Evolutionary conservation across 2,888 invertebrate species (phyloP), one percentile per base, ranked within the genome.

Genomic region (Listrodromus nycthemerus): DNA sequence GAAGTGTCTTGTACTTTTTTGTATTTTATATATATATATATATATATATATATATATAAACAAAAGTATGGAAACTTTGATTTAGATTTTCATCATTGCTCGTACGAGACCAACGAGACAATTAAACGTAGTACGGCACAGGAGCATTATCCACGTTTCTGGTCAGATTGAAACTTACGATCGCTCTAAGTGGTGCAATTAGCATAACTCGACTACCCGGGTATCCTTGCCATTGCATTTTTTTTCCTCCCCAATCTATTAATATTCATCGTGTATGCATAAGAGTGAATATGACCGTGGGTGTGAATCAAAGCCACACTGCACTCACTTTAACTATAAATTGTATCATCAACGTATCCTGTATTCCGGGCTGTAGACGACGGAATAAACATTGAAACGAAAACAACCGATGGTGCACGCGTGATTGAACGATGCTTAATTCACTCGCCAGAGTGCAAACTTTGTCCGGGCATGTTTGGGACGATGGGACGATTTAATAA

Each of bases 211-310:
- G 41, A 33, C 52, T 33, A 52, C 67, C 48, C 73, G 45, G 41
- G 24, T 83, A 70, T 75, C 80, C 80, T 80, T 80, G 76, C 67
- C 33, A 50, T 61, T 66, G 2, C 45, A 30, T 50, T 37, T 55
- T 37, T 55, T 37, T 58, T 13, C 65, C 13, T n/a, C 10, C 69
- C 10, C n/a, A 58, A 80, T 48, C 55, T 41, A 30, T 65, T 63
- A 24, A n/a, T 16, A 30, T 73, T 50, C 30, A 37, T 65, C 16
- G 69, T 82, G 71, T 45, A 63, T 77, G 16, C n/a, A 48, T 50
- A 67, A n/a, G 16, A 19, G 8, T 52, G 1, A 21, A 52, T 21
- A 52, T 21, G 10, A 24, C 61, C 73, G 75, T 76, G 74, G 79
- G 76, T 52, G 80, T 41, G 66, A 71, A 70, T 83, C 5, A 75